phyloP scores from a whole-genome alignment of 1,140 invertebrate genomes.

The Stegodyphus mimosarum region DNA sequence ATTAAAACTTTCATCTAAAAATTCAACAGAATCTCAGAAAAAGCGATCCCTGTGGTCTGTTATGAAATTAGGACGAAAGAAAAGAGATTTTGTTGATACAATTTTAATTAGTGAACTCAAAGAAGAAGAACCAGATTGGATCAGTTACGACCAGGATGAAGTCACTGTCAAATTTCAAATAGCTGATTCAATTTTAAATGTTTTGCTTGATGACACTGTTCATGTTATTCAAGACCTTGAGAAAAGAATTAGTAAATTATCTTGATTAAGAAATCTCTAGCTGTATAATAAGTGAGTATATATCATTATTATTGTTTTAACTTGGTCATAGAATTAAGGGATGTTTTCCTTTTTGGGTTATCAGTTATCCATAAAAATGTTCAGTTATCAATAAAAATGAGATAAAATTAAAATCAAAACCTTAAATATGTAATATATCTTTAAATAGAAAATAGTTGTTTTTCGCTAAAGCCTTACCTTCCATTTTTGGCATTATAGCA shows the following conservation, averaged over 20 bases:
- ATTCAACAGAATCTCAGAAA: not conserved
- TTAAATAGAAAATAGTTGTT: too few species aligned
- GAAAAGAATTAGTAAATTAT: not conserved
- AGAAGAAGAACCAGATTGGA: constrained; percentile 79
- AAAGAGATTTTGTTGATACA: constrained; percentile 79
- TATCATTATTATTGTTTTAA: too few species aligned
- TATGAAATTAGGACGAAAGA: constrained; percentile 75
- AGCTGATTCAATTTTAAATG: constrained; percentile 75
- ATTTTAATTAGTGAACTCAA: constrained; percentile 77
- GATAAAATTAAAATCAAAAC: too few species aligned
- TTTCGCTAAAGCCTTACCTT: too few species aligned
- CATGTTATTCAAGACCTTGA: constrained; percentile 63
- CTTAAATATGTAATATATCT: too few species aligned
- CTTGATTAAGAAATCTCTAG: not conserved
- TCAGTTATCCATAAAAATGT: too few species aligned
- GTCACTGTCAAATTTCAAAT: constrained; percentile 77
- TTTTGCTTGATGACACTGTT: constrained; percentile 75
- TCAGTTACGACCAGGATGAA: constrained; percentile 79
- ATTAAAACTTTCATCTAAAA: constrained; percentile 20
- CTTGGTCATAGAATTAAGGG: too few species aligned
- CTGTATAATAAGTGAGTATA: too few species aligned
- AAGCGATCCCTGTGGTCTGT: constrained; percentile 59
- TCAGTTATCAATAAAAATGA: too few species aligned
- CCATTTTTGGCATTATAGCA: too few species aligned
- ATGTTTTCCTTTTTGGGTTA: too few species aligned